These are phyloP conservation scores for Polietes domitor DNA, from an alignment of 2,888 invertebrate genomes.

Conservation along the genomic window DNA sequence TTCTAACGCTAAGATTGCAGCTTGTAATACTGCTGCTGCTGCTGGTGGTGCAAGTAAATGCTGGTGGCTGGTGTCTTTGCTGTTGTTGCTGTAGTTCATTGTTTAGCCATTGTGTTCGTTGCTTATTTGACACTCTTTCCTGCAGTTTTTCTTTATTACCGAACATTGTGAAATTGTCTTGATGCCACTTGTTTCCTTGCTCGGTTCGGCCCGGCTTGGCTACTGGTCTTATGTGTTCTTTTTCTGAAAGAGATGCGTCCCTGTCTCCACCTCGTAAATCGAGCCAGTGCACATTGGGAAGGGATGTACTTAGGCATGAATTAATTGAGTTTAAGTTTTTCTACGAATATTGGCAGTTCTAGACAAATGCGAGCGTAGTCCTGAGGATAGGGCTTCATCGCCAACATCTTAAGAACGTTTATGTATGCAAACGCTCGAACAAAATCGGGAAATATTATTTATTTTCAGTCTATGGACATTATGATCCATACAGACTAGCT, in stretches of 20 bases:
- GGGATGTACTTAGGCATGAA: too few species aligned
- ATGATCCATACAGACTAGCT: too few species aligned
- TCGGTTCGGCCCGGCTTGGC: too few species aligned
- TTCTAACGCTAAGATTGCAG: not conserved
- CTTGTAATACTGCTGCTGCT: not conserved
- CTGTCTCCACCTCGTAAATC: not conserved
- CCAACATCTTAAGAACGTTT: too few species aligned
- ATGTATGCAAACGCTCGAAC: too few species aligned
- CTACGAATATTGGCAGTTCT: too few species aligned
- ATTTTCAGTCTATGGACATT: too few species aligned
- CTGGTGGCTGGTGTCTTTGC: not conserved
- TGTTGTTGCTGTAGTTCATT: conserved; percentile 6
- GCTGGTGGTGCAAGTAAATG: not conserved
- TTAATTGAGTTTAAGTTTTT: too few species aligned
- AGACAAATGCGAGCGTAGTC: too few species aligned
- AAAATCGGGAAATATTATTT: too few species aligned
- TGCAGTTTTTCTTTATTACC: conserved; percentile 10
- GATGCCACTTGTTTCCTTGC: conserved; percentile 18
- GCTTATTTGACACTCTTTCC: conserved; percentile 41
- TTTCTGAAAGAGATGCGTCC: not conserved
- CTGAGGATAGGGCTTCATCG: too few species aligned
- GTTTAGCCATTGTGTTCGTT: conserved; percentile 29
- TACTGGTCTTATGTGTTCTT: not conserved
- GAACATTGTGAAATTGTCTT: conserved; percentile 23
- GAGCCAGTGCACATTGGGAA: not conserved